A percentile compares a stretch with the other conserved stretches of the same genome.
These are phyloP conservation scores for Nyctibius bracteatus DNA, from an alignment of 2,113 vertebrate species.

Conservation along the genomic window DNA sequence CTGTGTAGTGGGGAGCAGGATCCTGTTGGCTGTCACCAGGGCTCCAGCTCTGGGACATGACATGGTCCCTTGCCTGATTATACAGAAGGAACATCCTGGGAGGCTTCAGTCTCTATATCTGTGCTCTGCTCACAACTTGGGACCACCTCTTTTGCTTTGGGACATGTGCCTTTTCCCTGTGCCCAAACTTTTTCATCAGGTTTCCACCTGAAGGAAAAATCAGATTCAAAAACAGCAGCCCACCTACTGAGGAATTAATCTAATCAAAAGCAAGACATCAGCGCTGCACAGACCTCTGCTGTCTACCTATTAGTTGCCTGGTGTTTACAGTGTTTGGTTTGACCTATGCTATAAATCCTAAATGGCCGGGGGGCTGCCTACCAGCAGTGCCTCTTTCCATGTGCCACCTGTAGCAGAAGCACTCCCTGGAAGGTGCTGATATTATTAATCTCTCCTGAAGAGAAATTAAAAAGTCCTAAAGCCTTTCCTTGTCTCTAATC, in stretches of 20 bases:
- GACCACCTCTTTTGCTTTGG: neutral
- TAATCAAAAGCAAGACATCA: neutral
- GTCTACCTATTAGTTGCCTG: neutral
- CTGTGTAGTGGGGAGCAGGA: fast-evolving
- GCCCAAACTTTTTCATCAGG: neutral
- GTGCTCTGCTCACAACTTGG: neutral
- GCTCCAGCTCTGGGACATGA: neutral
- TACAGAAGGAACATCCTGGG: neutral
- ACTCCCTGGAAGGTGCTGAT: neutral
- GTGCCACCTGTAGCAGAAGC: neutral
- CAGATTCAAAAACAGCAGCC: neutral
- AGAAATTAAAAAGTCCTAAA: conserved; percentile 14
- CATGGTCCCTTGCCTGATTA: neutral
- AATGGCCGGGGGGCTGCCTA: neutral
- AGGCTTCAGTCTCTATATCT: neutral
- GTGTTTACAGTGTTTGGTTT: neutral
- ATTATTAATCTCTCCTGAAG: neutral
- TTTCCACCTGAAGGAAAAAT: neutral
- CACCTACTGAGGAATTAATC: neutral
- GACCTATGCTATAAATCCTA: neutral
- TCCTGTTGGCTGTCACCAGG: fast-evolving
- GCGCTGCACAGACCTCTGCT: neutral
- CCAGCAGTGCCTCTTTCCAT: neutral
- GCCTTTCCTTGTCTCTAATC: neutral
- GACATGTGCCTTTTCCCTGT: neutral